Evolutionary conservation across 2,888 invertebrate genomes (phyloP).

Genomic region (Argynnis bischoffii): DNA sequence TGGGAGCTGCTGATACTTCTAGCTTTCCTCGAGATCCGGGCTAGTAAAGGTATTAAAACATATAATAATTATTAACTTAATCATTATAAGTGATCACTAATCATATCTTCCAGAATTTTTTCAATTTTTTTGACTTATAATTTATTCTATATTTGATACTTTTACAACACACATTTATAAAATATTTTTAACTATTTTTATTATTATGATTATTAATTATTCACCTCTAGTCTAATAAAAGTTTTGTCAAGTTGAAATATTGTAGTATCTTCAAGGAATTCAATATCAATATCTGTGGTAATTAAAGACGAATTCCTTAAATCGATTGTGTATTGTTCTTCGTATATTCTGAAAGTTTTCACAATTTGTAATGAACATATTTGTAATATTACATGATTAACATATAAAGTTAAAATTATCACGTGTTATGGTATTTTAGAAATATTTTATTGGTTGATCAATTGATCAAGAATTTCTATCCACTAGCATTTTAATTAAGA

Average conservation of each 20-base stretch:
- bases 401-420: neutral
- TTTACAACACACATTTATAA: no score
- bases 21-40: conserved; percentile 66
- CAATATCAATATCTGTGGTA: conserved; percentile 70
- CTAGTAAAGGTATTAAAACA: conserved; percentile 47
- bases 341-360: conserved; percentile 63
- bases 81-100: neutral
- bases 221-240: conserved; percentile 61
- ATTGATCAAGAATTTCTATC: no score
- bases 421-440: no score
- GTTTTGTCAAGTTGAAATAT: conserved; percentile 74
- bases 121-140: neutral
- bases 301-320: conserved; percentile 81
- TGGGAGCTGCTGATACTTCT: conserved; percentile 67
- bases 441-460: no score
- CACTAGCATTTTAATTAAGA: no score
- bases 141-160: no score
- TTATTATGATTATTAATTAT: neutral
- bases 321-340: conserved; percentile 72
- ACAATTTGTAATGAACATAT: neutral
- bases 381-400: neutral
- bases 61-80: neutral
- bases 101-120: neutral
- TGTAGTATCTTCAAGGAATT: conserved; percentile 65
- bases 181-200: neutral